Base-by-base conservation (phyloP, 2,797 vertebrate species). In the Xenopus petersii region DNA sequence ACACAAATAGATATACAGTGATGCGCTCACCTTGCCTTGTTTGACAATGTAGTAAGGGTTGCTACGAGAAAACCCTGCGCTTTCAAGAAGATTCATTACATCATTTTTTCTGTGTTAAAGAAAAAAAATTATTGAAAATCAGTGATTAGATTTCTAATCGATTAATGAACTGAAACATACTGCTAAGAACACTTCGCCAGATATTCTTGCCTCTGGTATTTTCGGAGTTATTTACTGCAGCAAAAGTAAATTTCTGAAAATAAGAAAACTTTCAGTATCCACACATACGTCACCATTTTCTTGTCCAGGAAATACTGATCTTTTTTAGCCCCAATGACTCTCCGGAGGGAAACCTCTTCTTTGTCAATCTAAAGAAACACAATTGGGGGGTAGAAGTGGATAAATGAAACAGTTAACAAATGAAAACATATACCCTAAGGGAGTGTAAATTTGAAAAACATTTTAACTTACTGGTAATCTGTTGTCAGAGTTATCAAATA, bases 41-140 rank as follows among this genome's bases (percentile, higher is more conserved):
- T 99, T 99, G 83, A 99, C 98, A 73, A 98, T 99, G 82, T 99
- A 99, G 82, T 99, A 99, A 0, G 98, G 97, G 88, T 99, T 99
- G 87, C 97, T 98, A 85, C 98, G 95, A 77, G 98, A 99, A 92
- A 99, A 99, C 76, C 98, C 98, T 75, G 98, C 98, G 82, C 98
- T 99, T 90, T 99, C 98, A 88, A 99, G 91, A 78, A 99, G 95
- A 83, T 99, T 99, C 98, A 99, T 99, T 67, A 99, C 98, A 81
- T 99, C 98, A 60, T 99, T 99, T 88, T 99, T 99, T 84, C 98
- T 99, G 90, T 84, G 93, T 83, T 69, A 15, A 75, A 83, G 81
- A 75, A 83, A 30, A 30, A 30, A 30, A 82, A 59, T 33, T 30
- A 21, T 67, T 54, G 16, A 47, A 51, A 51, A 17, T 10, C n/a